phyloP scores from a whole-genome alignment of 2,888 invertebrate genomes.

The Caenorhabditis sp. region DNA sequence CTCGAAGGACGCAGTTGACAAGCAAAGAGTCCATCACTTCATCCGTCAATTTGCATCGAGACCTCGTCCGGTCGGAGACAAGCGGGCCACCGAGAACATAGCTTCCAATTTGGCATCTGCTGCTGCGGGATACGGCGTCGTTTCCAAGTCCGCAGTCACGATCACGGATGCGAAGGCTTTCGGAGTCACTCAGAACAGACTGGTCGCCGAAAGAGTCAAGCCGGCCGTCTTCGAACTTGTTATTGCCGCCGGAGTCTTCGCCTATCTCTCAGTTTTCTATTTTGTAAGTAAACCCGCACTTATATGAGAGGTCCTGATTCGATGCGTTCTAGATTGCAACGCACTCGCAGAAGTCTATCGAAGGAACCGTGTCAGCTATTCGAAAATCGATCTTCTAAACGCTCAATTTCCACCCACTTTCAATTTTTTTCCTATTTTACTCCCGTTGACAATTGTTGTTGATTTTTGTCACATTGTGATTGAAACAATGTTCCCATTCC shows the following conservation, averaged over 20 bases:
- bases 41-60: constrained; percentile 63
- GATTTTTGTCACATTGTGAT: constrained; percentile 17
- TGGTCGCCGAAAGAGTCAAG: constrained; percentile 82
- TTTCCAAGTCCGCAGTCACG: constrained; percentile 50
- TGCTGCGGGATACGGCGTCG: constrained; percentile 48
- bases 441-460: constrained; percentile 27
- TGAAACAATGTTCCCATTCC: background rate
- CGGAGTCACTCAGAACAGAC: constrained; percentile 50
- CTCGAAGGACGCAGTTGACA: constrained; percentile 63
- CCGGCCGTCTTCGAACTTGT: constrained; percentile 98
- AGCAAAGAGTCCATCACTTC: constrained; percentile 60
- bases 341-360: constrained; percentile 57
- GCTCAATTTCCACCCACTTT: background rate
- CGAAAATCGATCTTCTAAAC: constrained; percentile 51
- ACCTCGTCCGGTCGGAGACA: constrained; percentile 64
- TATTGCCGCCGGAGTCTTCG: constrained; percentile 88
- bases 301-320: background rate
- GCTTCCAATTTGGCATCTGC: constrained; percentile 60
- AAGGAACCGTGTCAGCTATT: constrained; percentile 47
- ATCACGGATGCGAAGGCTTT: constrained; percentile 58
- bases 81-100: constrained; percentile 57
- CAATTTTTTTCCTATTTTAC: background rate
- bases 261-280: constrained; percentile 87
- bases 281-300: constrained; percentile 23
- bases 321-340: constrained; percentile 34